Percentiles rank a stretch among this genome's conserved stretches.
phyloP scores from a whole-genome alignment of 2,888 invertebrate species.

The Drosophila pegasa region DNA sequence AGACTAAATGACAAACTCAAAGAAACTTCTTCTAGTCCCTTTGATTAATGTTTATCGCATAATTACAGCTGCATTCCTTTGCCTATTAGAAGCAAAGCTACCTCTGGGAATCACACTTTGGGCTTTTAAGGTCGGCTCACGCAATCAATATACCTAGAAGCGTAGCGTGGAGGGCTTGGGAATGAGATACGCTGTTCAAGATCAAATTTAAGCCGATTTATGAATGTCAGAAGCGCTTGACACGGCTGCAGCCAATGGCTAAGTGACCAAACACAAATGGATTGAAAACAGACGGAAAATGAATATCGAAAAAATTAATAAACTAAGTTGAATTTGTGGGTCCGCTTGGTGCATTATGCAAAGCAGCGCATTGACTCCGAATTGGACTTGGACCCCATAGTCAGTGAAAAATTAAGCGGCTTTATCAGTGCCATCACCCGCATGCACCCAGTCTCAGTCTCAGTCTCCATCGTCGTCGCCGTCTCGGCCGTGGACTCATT shows the following conservation, averaged over 20 bases:
- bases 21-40: not conserved
- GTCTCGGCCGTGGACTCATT: slow-evolving; percentile 70
- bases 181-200: slow-evolving; percentile 47
- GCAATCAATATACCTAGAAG: slow-evolving; percentile 5
- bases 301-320: slow-evolving; percentile 67
- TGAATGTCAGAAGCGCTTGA: slow-evolving; percentile 63
- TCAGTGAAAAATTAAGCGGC: slow-evolving; percentile 77
- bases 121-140: slow-evolving; percentile 22
- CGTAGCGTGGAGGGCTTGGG: slow-evolving; percentile 7
- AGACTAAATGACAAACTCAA: not conserved
- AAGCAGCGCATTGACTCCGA: slow-evolving; percentile 52
- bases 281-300: slow-evolving; percentile 16
- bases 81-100: slow-evolving; percentile 2
- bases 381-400: slow-evolving; percentile 43
- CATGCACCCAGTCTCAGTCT: slow-evolving; percentile 49
- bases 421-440: slow-evolving; percentile 78
- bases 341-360: slow-evolving; percentile 67
- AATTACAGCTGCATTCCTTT: slow-evolving; percentile 22
- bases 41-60: slow-evolving; percentile 6
- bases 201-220: slow-evolving; percentile 80
- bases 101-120: slow-evolving; percentile 6
- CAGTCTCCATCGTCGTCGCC: slow-evolving; percentile 11
- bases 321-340: slow-evolving; percentile 62
- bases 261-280: slow-evolving; percentile 22
- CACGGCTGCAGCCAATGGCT: slow-evolving; percentile 24